Percentiles rank a stretch among this genome's conserved stretches.
phyloP scores from a whole-genome alignment of 2,888 invertebrate species.

The Saturnia pavonia region DNA sequence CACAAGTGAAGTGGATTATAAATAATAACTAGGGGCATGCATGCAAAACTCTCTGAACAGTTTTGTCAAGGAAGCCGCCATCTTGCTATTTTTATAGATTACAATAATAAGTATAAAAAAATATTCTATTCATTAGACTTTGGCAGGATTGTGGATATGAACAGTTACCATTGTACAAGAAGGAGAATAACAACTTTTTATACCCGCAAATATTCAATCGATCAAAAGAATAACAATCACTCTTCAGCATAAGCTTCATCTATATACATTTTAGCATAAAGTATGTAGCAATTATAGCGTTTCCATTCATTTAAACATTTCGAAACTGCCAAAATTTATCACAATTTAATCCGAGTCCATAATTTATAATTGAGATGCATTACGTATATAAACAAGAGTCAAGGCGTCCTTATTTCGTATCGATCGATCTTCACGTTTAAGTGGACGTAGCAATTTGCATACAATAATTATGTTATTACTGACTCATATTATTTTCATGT shows the following conservation, averaged over 20 bases:
- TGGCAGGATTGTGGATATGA: too few species aligned
- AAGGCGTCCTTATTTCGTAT: constrained; percentile 7
- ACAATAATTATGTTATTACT: constrained; percentile 18
- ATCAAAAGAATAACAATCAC: not conserved
- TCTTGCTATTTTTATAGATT: too few species aligned
- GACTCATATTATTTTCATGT: constrained; percentile 21
- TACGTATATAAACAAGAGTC: constrained; percentile 12
- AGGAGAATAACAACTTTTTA: too few species aligned
- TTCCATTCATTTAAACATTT: not conserved
- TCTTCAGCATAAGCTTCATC: not conserved
- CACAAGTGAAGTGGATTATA: too few species aligned
- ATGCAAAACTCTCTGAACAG: too few species aligned
- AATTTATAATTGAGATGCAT: constrained; percentile 15
- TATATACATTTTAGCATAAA: not conserved
- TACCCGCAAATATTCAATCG: too few species aligned
- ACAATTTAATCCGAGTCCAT: constrained; percentile 11
- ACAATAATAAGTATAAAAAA: too few species aligned
- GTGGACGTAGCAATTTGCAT: constrained; percentile 22
- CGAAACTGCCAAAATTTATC: constrained; percentile 1
- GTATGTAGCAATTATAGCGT: not conserved
- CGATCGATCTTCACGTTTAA: constrained; percentile 16
- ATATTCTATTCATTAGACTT: too few species aligned
- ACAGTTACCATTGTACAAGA: too few species aligned
- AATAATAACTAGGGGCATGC: too few species aligned
- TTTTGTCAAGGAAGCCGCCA: too few species aligned